A percentile compares a stretch with the other conserved stretches of the same genome.
These are phyloP conservation scores for Napeogenes inachia DNA, from an alignment of 2,888 invertebrate genomes.

Conservation along the genomic window DNA sequence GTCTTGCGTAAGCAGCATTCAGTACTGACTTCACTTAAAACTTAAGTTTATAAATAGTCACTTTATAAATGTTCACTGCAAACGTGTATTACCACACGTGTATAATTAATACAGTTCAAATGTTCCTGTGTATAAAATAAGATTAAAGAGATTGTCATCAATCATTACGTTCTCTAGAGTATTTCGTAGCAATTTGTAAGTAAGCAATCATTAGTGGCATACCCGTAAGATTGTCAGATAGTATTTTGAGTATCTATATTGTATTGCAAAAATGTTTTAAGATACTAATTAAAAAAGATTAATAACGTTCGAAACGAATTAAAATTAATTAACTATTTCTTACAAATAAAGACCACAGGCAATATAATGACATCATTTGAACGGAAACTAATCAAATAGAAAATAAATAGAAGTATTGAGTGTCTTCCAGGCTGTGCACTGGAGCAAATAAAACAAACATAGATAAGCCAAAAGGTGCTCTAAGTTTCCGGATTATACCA, in stretches of 20 bases:
- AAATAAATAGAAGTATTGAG: not conserved
- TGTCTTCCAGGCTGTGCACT: conserved; percentile 12
- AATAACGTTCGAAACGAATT: no score
- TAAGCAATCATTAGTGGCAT: not conserved
- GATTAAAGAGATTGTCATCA: not conserved
- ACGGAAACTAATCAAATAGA: not conserved
- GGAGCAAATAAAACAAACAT: conserved; percentile 5
- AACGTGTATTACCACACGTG: no score
- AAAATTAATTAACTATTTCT: no score
- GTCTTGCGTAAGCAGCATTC: no score
- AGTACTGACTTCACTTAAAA: no score
- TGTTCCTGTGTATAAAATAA: not conserved
- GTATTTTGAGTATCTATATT: no score
- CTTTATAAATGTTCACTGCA: no score
- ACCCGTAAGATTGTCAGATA: no score
- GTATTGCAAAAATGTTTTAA: no score
- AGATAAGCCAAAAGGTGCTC: conserved; percentile 10
- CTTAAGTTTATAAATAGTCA: no score
- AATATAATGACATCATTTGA: not conserved
- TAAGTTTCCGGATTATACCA: not conserved
- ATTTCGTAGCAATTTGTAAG: not conserved
- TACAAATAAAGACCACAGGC: not conserved
- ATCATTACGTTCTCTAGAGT: not conserved
- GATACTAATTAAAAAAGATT: no score
- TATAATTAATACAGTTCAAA: not conserved